Percentiles rank a stretch among this genome's conserved stretches.
Evolutionary conservation across 2,888 invertebrate genomes (phyloP).

Genomic region (Graphium colonna): DNA sequence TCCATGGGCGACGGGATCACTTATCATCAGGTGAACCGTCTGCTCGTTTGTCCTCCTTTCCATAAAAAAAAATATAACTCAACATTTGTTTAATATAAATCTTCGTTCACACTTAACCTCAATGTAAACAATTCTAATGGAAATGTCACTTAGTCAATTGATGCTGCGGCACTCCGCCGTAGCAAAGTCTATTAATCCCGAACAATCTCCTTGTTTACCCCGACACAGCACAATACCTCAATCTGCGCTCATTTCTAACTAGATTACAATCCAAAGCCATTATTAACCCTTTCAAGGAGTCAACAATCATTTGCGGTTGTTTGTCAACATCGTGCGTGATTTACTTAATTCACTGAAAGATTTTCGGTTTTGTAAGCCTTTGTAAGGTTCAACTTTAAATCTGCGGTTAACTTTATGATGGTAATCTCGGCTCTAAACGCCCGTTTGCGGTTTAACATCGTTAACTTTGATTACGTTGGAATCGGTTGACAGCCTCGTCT

Average conservation of each 20-base stretch:
- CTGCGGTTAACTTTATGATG: conserved; percentile 45
- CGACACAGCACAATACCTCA: conserved; percentile 62
- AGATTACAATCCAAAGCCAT: conserved; percentile 70
- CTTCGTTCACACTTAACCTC: background rate
- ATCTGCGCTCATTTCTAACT: conserved; percentile 66
- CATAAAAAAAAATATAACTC: too few relatives aligned
- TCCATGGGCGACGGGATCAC: too few relatives aligned
- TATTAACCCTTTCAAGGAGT: conserved; percentile 76
- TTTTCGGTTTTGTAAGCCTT: conserved; percentile 57
- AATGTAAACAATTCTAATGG: background rate
- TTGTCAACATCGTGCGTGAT: conserved; percentile 59
- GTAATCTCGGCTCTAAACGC: conserved; percentile 46
- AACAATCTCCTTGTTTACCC: conserved; percentile 39
- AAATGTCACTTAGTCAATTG: conserved; percentile 6
- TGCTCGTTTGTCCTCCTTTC: too few relatives aligned
- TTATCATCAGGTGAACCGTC: too few relatives aligned
- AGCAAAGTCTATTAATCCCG: conserved; percentile 37
- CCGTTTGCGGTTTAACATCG: conserved; percentile 33
- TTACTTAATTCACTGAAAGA: too few relatives aligned
- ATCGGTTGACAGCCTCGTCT: conserved; percentile 12
- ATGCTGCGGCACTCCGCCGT: conserved; percentile 14
- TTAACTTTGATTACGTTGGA: conserved; percentile 16
- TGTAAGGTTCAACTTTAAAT: conserved; percentile 41
- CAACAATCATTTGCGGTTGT: conserved; percentile 74
- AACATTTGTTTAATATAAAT: background rate